Conservation (phyloP, 2,113 vertebrate genomes). For the Verasper variegatus region DNA sequence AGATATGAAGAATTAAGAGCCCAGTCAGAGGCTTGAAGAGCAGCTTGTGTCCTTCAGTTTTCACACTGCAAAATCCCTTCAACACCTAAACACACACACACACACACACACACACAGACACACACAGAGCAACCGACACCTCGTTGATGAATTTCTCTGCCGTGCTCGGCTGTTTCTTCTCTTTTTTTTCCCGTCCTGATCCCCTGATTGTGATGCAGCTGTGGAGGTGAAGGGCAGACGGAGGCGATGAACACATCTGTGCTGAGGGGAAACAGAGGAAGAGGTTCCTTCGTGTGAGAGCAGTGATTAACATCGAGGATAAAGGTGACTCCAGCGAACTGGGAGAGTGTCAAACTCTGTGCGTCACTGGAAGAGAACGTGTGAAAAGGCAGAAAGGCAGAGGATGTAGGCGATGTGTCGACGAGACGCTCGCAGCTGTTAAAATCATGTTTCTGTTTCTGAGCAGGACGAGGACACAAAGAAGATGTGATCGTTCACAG, state of each 20-base stretch:
- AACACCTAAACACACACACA: neutral
- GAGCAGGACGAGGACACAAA: neutral
- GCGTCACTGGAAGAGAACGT: neutral
- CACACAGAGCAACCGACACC: neutral
- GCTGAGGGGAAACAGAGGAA: conserved; percentile 18
- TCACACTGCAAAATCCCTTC: neutral
- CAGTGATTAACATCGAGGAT: conserved; percentile 18
- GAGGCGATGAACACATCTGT: conserved; percentile 26
- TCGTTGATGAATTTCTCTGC: conserved; percentile 4
- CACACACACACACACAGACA: no score
- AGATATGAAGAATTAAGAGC: neutral
- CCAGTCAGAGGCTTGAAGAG: neutral
- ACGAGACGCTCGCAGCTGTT: neutral
- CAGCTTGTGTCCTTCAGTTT: conserved; percentile 20
- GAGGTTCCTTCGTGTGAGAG: conserved; percentile 32
- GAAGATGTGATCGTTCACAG: no score
- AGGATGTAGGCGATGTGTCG: neutral
- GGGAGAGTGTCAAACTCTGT: conserved; percentile 3
- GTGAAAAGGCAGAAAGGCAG: conserved; percentile 10
- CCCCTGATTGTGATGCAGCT: conserved; percentile 51
- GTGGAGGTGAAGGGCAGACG: conserved; percentile 36
- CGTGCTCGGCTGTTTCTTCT: neutral
- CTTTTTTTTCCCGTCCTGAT: conserved; percentile 22
- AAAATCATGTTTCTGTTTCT: neutral
- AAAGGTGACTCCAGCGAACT: conserved; percentile 39